Base-by-base conservation (phyloP, 1,140 invertebrate species). In the Drosophila sulfurigaster region DNA sequence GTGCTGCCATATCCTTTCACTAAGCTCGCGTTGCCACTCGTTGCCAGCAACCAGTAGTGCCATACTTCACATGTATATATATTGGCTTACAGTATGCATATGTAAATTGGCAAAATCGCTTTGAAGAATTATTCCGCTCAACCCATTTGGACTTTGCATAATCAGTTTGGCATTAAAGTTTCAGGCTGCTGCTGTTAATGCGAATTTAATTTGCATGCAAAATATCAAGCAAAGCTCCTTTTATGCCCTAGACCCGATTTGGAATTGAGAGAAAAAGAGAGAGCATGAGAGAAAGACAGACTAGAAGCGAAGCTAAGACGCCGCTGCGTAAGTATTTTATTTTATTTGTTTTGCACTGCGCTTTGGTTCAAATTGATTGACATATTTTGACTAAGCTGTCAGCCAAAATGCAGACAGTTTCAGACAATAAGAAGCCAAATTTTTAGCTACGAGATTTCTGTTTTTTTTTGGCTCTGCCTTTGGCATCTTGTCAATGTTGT, bases 381-480 rank as follows among this genome's bases (percentile, higher is more conserved):
- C 82, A 82, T 82, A 86, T 82, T 87, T 87, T 87, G 79, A 79
- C 71, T 79, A 87, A 87, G 82, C 82, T 86, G 79, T 82, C 82
- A 76, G 70, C 68, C 77, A 76, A 86, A 49, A 70, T 75, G 73
- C 66, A 57, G 59, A 71, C 73, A 75, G 73, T 28, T 71, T 58
- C 67, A 70, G 67, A 70, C 67, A 64, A 70, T 71, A 51, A 69
- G 65, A 74, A 62, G 57, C 48, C 71, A 69, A 69, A 62, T 60
- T 65, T 64, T 45, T 32, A 46, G 67, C 67, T 45, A 41, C 38
- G 70, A 76, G 49, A 82, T 60, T 75, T 78, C 68, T 74, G 51
- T 32, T 52, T 67, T 32, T 67, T 68, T 43, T 64, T 78, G 62
- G 60, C 58, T 62, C 54, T 69, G 79, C 59, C 64, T 41, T 51